Evolutionary conservation across 2,797 vertebrate genomes (phyloP).

Genomic region (Adrianichthys oophorus): DNA sequence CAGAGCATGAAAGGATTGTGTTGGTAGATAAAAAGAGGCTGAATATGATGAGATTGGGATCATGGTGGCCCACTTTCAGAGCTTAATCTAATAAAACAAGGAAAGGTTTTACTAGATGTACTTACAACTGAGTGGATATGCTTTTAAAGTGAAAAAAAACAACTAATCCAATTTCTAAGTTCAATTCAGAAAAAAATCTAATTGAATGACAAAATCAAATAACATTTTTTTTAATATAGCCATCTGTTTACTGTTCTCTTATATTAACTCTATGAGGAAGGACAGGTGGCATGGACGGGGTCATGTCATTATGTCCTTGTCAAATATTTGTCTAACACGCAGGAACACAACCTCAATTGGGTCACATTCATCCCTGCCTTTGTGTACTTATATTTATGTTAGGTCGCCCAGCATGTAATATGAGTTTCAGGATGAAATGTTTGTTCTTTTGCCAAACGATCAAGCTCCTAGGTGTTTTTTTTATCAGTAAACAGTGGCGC

Average conservation of each 20-base stretch:
- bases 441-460: conserved; percentile 11
- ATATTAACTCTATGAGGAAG: conserved; percentile 27
- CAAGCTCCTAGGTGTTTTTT: conserved; percentile 18
- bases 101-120: too few species aligned
- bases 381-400: conserved; percentile 20
- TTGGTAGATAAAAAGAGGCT: conserved; percentile 12
- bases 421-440: conserved; percentile 3
- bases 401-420: conserved; percentile 11
- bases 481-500: conserved; percentile 9
- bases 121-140: too few species aligned
- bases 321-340: conserved; percentile 41
- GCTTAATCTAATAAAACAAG: too few species aligned
- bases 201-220: conserved; percentile 9
- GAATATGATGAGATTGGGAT: conserved; percentile 7
- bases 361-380: conserved; percentile 6
- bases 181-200: too few species aligned
- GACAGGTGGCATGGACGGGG: conserved; percentile 30
- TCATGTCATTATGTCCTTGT: conserved; percentile 25
- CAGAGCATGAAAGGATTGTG: conserved; percentile 8
- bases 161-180: too few species aligned
- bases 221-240: background rate
- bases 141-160: too few species aligned
- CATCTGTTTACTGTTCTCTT: conserved; percentile 31
- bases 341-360: conserved; percentile 16
- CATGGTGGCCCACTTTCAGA: too few species aligned